Base-by-base conservation (phyloP, 2,113 vertebrate genomes). In the Apaloderma vittatum region DNA sequence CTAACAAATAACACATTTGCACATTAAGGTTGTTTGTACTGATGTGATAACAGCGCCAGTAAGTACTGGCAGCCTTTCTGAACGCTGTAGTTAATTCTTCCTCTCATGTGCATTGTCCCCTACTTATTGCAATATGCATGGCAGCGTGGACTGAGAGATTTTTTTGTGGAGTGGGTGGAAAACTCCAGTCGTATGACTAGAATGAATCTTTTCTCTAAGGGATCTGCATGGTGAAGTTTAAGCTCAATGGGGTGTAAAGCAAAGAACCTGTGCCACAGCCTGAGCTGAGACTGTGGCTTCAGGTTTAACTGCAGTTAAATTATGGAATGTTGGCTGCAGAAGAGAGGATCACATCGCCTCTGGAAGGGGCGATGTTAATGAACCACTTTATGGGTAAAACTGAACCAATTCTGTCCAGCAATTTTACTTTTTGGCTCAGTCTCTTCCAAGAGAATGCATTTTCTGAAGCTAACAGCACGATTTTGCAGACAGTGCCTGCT, bases 31-130 rank as follows among this genome's bases (percentile, higher is more conserved):
- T 55, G 23, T 49, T 86, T 2, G 0, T 90, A 24, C 52, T 0
- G 0, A 3, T 78, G 1, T 4, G 4, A 30, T 14, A 40, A 27
- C 37, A 37, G 48, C n/a, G 37, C 21, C 45, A 24, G 0, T n/a
- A 55, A 52, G 22, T 36, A 14, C 23, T 65, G 55, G 20, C 17
- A 72, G 24, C 48, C 16, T 88, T 89, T 65, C 80, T 76, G n/a
- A 65, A 34, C 43, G 34, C 54, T 86, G 72, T 23, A 68, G 37
- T 48, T 68, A 86, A 37, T 59, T 68, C 45, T 83, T 83, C 22
- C 9, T 63, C 4, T 43, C 5, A 0, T 36, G 23, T 62, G 18
- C 20, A 32, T 18, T 34, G n/a, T 43, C 17, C n/a, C 22, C 8
- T 58, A 2, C n/a, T 46, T 51, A 15, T 4, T 67, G 22, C 36